Conservation (phyloP, 2,113 vertebrate genomes). For the Mugil cephalus region DNA sequence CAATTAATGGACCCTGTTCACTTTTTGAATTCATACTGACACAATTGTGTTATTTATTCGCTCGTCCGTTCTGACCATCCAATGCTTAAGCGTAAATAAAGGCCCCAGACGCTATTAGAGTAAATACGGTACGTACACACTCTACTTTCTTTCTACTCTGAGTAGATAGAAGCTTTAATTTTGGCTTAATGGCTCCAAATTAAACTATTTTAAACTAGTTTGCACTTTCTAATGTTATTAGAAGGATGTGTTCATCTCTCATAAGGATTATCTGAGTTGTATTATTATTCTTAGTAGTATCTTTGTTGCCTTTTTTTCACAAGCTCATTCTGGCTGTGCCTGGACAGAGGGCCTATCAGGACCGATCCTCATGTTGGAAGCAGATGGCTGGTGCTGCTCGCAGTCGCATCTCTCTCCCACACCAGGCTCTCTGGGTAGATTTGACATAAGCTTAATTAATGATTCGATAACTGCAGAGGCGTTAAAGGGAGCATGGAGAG, state of each 20-base stretch:
- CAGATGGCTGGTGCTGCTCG: constrained; percentile 48
- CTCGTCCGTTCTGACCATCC: no score
- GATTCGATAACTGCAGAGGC: constrained; percentile 67
- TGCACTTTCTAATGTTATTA: background rate
- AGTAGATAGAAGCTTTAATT: background rate
- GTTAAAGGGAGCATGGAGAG: constrained; percentile 48
- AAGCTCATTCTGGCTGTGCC: constrained; percentile 13
- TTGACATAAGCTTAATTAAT: constrained; percentile 71
- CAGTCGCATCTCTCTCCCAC: constrained; percentile 40
- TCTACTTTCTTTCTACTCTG: no score
- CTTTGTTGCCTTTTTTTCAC: background rate
- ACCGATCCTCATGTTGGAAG: constrained; percentile 51
- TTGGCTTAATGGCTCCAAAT: background rate
- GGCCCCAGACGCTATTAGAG: no score
- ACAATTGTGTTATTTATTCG: no score
- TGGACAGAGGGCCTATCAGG: constrained; percentile 30
- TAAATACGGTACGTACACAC: no score
- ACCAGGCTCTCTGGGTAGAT: constrained; percentile 48
- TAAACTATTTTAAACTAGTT: no score
- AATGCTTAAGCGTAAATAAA: no score
- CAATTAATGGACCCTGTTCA: no score
- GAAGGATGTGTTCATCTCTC: background rate
- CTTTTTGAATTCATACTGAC: no score
- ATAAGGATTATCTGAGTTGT: background rate
- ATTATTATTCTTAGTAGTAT: background rate